Conservation (phyloP, 2,797 vertebrate genomes). For the Buphagus erythrorhynchus region DNA sequence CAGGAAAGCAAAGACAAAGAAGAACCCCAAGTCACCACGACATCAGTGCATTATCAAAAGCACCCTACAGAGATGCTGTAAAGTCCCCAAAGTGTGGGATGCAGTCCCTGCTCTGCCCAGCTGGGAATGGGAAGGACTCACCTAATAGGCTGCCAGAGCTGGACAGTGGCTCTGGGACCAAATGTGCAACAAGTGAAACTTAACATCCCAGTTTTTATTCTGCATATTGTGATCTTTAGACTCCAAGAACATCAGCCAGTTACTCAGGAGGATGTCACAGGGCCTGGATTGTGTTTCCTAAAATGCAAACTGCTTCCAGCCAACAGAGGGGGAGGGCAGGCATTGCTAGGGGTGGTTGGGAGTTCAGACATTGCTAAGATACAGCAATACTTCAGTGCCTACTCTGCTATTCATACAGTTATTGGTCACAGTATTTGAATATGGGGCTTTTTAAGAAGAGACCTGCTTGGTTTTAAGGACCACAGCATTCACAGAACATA, state of each 20-base stretch:
- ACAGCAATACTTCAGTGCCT: accelerated
- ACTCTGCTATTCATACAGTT: not conserved
- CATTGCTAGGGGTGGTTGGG: not conserved
- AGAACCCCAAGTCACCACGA: not conserved
- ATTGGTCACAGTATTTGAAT: not conserved
- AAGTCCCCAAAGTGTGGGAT: not conserved
- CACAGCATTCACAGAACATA: not conserved
- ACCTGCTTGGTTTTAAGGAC: not conserved
- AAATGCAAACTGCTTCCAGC: not conserved
- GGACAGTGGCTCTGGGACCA: accelerated
- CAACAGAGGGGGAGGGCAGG: not conserved
- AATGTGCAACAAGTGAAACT: accelerated
- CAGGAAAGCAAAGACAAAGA: not conserved
- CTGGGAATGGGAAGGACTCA: not conserved
- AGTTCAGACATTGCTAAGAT: not conserved
- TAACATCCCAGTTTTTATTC: not conserved
- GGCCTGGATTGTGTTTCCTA: not conserved
- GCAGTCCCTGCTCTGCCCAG: not conserved
- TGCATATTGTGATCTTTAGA: not conserved
- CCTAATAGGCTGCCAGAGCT: not conserved
- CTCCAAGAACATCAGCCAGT: not conserved
- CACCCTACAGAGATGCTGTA: not conserved
- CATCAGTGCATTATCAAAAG: not conserved
- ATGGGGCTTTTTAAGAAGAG: not conserved
- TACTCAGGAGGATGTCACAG: not conserved